phyloP scores from a whole-genome alignment of 92 coral and sea anemone genomes.

The Heteractis magnifica region DNA sequence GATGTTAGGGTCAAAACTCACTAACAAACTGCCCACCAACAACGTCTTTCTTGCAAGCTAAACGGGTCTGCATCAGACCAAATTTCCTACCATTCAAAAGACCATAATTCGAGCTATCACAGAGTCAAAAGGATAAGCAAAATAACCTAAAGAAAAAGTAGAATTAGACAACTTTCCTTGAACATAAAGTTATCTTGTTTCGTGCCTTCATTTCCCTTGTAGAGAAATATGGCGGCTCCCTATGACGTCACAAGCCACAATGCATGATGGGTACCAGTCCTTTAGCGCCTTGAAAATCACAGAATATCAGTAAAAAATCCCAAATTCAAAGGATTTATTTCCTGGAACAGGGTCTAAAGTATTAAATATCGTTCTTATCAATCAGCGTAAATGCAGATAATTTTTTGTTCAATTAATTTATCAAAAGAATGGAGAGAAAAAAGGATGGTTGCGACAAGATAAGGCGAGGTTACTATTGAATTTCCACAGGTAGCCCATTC shows the following conservation, averaged over 20 bases:
- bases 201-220: constrained; percentile 30
- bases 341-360: too few relatives aligned
- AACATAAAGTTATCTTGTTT: constrained; percentile 27
- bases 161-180: constrained; percentile 10
- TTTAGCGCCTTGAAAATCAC: background rate
- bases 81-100: constrained; percentile 9
- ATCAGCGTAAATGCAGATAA: too few relatives aligned
- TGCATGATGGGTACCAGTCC: constrained; percentile 31
- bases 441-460: background rate
- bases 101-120: constrained; percentile 20
- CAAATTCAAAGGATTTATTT: background rate
- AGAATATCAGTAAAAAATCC: background rate
- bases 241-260: constrained; percentile 43
- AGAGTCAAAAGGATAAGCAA: background rate
- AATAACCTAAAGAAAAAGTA: constrained; percentile 15
- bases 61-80: constrained; percentile 16
- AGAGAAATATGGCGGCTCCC: constrained; percentile 52
- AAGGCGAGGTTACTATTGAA: background rate
- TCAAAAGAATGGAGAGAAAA: background rate
- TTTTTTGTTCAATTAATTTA: background rate
- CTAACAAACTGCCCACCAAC: constrained; percentile 38
- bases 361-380: too few relatives aligned
- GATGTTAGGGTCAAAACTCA: constrained; percentile 29
- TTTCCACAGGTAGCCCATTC: background rate
- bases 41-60: constrained; percentile 30